Evolutionary conservation across 2,888 invertebrate genomes (phyloP), one percentile per base, ranked within the genome.

Genomic region (Anorthoa munda): DNA sequence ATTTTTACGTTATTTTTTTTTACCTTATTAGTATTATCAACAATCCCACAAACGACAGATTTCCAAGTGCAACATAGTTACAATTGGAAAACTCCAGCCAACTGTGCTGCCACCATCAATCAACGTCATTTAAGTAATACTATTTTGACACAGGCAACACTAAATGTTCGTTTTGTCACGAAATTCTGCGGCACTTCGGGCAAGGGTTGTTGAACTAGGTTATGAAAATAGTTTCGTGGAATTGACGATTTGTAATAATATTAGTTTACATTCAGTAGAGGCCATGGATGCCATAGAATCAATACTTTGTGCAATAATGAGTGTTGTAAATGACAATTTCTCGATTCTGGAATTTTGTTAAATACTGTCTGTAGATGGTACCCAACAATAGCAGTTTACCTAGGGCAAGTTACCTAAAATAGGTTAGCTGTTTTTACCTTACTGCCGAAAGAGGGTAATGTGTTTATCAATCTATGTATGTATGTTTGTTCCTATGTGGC

Each of bases 31-130:
- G n/a, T 46, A 39, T 48, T 51, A 65, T 17, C 26, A 45, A 23
- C 26, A 0, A n/a, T n/a, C 46, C 18, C n/a, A 55, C 23, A 61
- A 74, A 66, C 9, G 15, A 18, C 55, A 50, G 7, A 50, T 39
- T 58, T 50, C 12, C 63, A 69, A 79, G 39, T 45, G 2, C 26
- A 45, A 64, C 58, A 66, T 61, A 51, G 31, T 61, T 31, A 59
- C 53, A 75, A 70, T 67, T 66, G 61, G 51, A 72, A 72, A 70
- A 63, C 60, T 64, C 63, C 50, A 56, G 64, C 65, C 55, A 39
- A 50, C 61, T 58, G 58, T 67, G 70, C 61, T 77, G 73, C 61
- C 72, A 77, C 69, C 84, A 84, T 84, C 82, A 60, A 84, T 84
- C 82, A 84, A 75, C 60, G 78, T 84, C 85, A 70, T 46, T 66